Percentiles rank a stretch among this genome's conserved stretches.
phyloP scores from a whole-genome alignment of 2,888 invertebrate genomes.

The Clitarchus hookeri region DNA sequence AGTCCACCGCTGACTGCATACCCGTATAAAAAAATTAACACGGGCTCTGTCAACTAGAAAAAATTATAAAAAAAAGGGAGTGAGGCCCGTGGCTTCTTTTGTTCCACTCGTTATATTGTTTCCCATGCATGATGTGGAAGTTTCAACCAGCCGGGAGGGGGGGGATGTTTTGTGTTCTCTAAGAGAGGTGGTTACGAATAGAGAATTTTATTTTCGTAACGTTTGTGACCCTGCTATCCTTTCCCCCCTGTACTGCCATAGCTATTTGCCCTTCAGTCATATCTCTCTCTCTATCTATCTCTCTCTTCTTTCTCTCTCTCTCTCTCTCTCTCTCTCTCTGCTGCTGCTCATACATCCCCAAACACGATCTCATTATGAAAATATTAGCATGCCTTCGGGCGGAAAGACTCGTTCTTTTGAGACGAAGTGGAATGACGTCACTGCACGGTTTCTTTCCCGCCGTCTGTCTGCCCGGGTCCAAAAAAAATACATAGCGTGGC shows the following conservation, averaged over 20 bases:
- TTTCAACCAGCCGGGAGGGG: neutral
- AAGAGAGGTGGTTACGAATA: constrained; percentile 7
- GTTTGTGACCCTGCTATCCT: neutral
- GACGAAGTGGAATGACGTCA: constrained; percentile 7
- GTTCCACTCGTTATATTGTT: constrained; percentile 9
- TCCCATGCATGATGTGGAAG: neutral
- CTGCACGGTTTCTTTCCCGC: neutral
- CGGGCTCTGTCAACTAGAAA: neutral
- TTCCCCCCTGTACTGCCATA: neutral
- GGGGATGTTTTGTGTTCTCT: neutral
- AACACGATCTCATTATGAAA: constrained; percentile 26
- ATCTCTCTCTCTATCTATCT: too few relatives aligned
- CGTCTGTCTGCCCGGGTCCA: neutral
- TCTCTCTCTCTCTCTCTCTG: neutral
- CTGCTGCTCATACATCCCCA: neutral
- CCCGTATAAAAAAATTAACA: neutral
- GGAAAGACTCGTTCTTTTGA: constrained; percentile 2
- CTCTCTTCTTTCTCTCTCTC: too few relatives aligned
- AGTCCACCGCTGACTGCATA: neutral
- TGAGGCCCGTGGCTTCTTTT: neutral
- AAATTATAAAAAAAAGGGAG: neutral
- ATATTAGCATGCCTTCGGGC: constrained; percentile 17
- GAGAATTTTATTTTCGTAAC: neutral
- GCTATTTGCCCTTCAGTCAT: neutral
- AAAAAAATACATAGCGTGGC: neutral